Conservation (phyloP, 2,888 invertebrate genomes). For the Philhelius pedissequus region DNA sequence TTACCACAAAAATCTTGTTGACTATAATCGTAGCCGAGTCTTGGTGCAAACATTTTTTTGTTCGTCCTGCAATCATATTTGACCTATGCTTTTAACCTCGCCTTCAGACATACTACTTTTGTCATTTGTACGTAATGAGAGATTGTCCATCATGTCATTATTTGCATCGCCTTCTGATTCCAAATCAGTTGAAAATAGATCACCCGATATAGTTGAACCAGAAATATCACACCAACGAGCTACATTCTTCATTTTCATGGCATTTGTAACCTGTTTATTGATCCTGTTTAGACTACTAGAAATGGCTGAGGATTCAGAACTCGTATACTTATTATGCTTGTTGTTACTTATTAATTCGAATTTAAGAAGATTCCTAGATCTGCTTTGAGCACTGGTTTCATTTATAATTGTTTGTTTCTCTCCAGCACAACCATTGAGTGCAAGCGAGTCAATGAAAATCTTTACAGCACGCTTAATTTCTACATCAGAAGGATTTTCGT, state of each 20-base stretch:
- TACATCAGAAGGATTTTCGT: constrained; percentile 4
- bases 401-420: constrained; percentile 14
- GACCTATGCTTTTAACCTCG: constrained; percentile 39
- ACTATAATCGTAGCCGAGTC: neutral
- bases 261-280: neutral
- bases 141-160: neutral
- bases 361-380: neutral
- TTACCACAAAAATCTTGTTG: neutral
- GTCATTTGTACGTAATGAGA: no score
- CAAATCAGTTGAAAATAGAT: neutral
- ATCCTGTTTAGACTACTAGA: neutral
- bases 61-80: neutral
- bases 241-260: neutral
- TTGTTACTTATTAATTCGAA: neutral
- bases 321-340: neutral
- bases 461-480: constrained; percentile 55
- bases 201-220: neutral
- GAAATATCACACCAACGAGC: neutral
- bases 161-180: neutral
- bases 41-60: neutral
- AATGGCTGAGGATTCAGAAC: neutral
- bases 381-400: neutral
- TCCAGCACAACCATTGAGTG: neutral
- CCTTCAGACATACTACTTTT: constrained; percentile 26
- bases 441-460: constrained; percentile 46